Evolutionary conservation across 2,113 vertebrate genomes (phyloP).

Genomic region (Microcebus griseorufus): DNA sequence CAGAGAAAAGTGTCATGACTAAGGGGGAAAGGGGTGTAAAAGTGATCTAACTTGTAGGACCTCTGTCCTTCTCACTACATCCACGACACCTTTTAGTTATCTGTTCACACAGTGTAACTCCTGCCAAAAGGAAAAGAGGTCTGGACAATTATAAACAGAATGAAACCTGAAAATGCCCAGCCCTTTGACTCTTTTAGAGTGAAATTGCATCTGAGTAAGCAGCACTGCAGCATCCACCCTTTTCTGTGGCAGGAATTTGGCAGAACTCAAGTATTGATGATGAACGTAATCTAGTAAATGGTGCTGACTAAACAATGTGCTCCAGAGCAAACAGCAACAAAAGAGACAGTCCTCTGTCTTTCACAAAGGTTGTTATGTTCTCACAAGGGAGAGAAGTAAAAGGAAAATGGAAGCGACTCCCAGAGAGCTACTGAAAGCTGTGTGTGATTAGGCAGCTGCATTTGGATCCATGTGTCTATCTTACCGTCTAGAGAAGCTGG

Average conservation of each 20-base stretch:
- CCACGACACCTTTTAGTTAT: not conserved
- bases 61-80: not conserved
- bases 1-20: not conserved
- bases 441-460: slow-evolving; percentile 30
- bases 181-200: not conserved
- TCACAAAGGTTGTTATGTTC: not conserved
- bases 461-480: slow-evolving; percentile 17
- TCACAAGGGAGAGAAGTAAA: not conserved
- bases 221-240: not conserved
- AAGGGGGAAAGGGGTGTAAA: not conserved
- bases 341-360: not conserved
- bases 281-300: not conserved
- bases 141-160: not conserved
- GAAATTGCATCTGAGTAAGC: not conserved
- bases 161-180: not conserved
- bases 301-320: not conserved
- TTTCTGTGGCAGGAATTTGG: not conserved
- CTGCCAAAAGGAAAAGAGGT: not conserved
- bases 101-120: not conserved
- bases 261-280: not conserved
- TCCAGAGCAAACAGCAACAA: not conserved
- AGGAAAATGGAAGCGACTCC: slow-evolving; percentile 11
- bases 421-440: slow-evolving; percentile 16
- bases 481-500: slow-evolving; percentile 17
- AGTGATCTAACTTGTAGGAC: not conserved